Base-by-base conservation (phyloP, 2,888 invertebrate species). In the Elegia similella region DNA sequence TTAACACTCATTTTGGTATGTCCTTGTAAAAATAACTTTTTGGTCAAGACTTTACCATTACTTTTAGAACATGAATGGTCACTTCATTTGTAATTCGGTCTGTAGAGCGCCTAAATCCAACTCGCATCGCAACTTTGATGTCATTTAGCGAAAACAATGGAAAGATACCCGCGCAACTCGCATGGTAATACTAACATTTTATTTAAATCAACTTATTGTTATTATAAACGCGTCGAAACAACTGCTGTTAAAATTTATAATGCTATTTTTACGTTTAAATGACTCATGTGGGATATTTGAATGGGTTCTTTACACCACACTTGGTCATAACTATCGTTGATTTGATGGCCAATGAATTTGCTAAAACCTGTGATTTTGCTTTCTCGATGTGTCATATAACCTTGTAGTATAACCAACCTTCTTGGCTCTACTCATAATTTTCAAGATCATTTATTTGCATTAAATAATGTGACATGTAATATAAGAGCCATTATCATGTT, bases 121-220 rank as follows among this genome's bases (percentile, higher is more conserved):
- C 72, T 76, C 75, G 82, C 82, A 85, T 84, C 78, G 82, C 84
- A 86, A 86, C 88, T 90, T 90, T 89, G 90, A 90, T 86, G 90
- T 89, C 89, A 86, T 90, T 90, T 91, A 90, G 89, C 87, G 84
- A 87, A 89, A 85, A 90, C 91, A 91, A 91, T 90, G 89, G 89
- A 84, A 86, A 88, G 84, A 87, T 82, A 67, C 79, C 72, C 63
- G 74, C 72, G 62, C 79, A 56, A 70, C 78, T 75, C 69, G 91
- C 84, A 90, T 91, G 75, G 84, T 86, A 86, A 91, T 83, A 78
- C 67, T 59, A 61, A 78, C 76, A 80, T 81, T 85, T 88, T 88
- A 88, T 89, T 88, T 84, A 89, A 90, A 90, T 91, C 66, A 83
- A 82, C 88, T 86, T 86, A 87, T 90, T 89, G 75, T 79, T 86